Conservation (phyloP, 37 sponge, comb jelly and placozoan species). For the Bolinopsis microptera region DNA sequence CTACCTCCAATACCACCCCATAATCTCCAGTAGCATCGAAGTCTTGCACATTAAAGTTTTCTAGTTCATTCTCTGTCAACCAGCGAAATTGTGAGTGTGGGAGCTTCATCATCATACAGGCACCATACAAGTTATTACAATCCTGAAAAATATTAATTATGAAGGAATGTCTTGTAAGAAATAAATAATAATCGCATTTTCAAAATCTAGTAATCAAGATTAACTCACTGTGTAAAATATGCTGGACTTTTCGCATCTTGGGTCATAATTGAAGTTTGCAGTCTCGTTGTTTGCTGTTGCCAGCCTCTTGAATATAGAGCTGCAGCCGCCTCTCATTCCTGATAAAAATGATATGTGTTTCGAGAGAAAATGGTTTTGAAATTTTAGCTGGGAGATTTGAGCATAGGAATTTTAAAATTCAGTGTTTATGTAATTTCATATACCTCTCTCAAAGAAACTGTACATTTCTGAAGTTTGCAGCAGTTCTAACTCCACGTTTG, state of each 20-base stretch:
- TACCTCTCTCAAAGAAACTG: no score
- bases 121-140: slow-evolving; percentile 31
- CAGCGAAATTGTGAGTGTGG: background rate
- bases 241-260: background rate
- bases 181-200: no score
- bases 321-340: slow-evolving; percentile 7
- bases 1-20: background rate
- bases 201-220: no score
- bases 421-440: background rate
- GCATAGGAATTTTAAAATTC: no score
- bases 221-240: slow-evolving; percentile 39
- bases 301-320: background rate
- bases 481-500: background rate
- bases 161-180: no score
- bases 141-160: no score
- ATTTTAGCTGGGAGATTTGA: no score
- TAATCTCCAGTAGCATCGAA: background rate
- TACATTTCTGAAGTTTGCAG: no score
- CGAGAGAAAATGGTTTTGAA: no score
- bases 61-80: background rate
- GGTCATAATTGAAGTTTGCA: background rate
- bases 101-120: background rate
- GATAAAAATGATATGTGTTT: no score
- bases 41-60: background rate
- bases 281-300: background rate